Evolutionary conservation across 2,797 vertebrate genomes (phyloP), one percentile per base, ranked within the genome.

Genomic region (Esox masquinongy): DNA sequence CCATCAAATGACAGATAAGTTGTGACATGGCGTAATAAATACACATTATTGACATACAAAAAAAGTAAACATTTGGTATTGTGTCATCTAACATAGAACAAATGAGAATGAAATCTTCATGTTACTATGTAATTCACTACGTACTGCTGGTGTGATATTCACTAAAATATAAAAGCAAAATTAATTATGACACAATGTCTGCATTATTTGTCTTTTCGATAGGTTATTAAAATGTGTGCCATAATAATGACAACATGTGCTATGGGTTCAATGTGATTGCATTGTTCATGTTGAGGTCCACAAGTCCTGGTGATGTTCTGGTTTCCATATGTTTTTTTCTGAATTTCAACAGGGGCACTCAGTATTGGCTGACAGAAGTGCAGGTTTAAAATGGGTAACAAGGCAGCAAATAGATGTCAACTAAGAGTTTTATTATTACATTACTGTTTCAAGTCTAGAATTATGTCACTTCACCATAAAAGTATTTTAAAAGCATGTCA

Each of bases 111-210:
- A 61, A 61, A 61, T 61, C 9, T 61, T 24, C 1, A 22, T 61
- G 3, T 14, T 22, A 61, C n/a, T 24, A 59, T 59, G 56, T 59
- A 14, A 59, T 59, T 59, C n/a, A 59, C n/a, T 56, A 50, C 26
- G 68, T 78, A 74, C 64, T 74, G 75, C 79, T 75, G 77, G 68
- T 73, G 64, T 29, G 43, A 72, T 26, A 34, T 50, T 22, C 43
- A 43, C 49, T 61, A 79, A 72, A 80, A 78, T 51, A 76, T 66
- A 82, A 87, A 75, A 73, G 17, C 80, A 82, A 64, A 59, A 74
- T 43, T 83, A 59, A 86, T 83, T 83, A 68, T 49, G 78, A 70
- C 85, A 86, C 92, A 93, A 92, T 92, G 92, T 92, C 91, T 89
- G 91, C 77, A 90, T 75, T 75, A 69, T 68, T 5, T 78, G 82